Evolutionary conservation across 2,113 vertebrate genomes (phyloP), one percentile per base, ranked within the genome.

Genomic region (Pollachius pollachius): DNA sequence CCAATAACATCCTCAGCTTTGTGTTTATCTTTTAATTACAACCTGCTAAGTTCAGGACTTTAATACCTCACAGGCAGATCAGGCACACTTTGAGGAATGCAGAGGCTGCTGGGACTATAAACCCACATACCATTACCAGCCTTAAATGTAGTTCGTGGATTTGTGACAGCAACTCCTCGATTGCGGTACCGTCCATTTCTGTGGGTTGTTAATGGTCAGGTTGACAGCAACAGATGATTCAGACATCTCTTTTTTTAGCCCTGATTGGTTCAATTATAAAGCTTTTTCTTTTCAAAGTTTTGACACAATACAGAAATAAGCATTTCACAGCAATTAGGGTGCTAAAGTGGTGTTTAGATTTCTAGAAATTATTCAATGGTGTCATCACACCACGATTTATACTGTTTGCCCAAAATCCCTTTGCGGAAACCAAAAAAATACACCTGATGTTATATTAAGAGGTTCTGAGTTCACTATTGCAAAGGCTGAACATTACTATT

Each of bases 21-120:
- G 69, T 83, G 79, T 89, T 87, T 89, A 89, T 90, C 87, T 87
- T 88, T 90, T 88, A 85, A 90, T 89, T 88, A 87, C 85, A 85
- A 61, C 74, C 68, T 65, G 70, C 75, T 62, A 86, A 76, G 48
- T 60, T 76, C 62, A 76, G 67, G 72, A 67, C 63, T 62, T 80
- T 78, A 73, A 77, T 82, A 81, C 74, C 65, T 18, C 25, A 48
- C 71, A 63, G 27, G 54, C 60, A 61, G 73, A 54, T 60, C 69
- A 61, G 5, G 17, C 30, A 69, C 65, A 61, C 64, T 63, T 73
- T 61, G 64, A 16, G 54, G 17, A 58, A 58, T 25, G 41, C 41
- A 12, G 41, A 7, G 8, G 41, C 41, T 48, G 41, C 41, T 48
- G 41, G 12, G 41, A 9, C 41, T 48, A 11, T 48, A 9, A 48